These are phyloP conservation scores for Centroberyx gerrardi DNA, from an alignment of 2,797 vertebrate genomes.

Conservation along the genomic window DNA sequence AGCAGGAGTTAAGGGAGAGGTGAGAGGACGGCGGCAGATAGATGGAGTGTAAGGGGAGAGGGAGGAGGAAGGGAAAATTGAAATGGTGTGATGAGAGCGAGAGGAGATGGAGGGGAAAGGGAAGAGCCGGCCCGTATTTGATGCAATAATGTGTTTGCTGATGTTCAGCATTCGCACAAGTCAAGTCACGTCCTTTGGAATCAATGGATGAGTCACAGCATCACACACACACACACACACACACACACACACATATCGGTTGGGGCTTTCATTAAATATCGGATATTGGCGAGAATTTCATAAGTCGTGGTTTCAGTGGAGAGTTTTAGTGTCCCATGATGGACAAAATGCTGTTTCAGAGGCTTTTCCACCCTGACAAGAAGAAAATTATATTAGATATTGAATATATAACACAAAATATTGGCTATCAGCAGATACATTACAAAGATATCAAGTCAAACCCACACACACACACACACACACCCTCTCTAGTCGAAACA, in stretches of 20 bases:
- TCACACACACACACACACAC: slow-evolving; percentile 9
- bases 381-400: too few species aligned
- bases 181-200: slow-evolving; percentile 29
- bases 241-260: slow-evolving; percentile 1
- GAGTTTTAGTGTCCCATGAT: too few species aligned
- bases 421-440: too few species aligned
- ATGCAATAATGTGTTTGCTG: slow-evolving; percentile 43
- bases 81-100: slow-evolving; percentile 41
- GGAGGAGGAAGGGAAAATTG: slow-evolving; percentile 13
- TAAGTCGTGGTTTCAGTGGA: too few species aligned
- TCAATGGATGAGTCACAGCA: slow-evolving; percentile 33
- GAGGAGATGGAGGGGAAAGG: slow-evolving; percentile 12
- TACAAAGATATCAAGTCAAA: too few species aligned
- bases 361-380: too few species aligned
- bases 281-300: background rate
- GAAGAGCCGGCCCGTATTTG: slow-evolving; percentile 29
- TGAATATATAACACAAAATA: too few species aligned
- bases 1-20: slow-evolving; percentile 47
- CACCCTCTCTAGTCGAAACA: too few species aligned
- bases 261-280: background rate
- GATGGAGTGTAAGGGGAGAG: slow-evolving; percentile 35
- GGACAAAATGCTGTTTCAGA: too few species aligned
- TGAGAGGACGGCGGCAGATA: slow-evolving; percentile 40
- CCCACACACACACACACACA: slow-evolving; percentile 10
- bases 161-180: slow-evolving; percentile 33